These are phyloP conservation scores for Neotoma lepida DNA, from an alignment of 2,113 vertebrate species.

Conservation along the genomic window DNA sequence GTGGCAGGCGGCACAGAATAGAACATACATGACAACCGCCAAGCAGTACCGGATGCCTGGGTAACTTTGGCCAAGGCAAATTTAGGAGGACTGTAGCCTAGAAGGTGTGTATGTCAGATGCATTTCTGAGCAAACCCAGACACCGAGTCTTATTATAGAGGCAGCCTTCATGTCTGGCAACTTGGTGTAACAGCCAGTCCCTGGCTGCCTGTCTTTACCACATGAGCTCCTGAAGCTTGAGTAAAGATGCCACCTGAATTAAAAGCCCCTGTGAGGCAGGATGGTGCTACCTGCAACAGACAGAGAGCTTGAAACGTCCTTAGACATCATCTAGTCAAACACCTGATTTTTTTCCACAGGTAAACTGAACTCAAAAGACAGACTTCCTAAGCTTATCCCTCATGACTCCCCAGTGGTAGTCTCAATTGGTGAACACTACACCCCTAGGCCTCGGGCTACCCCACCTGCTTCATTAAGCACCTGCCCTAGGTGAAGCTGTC, in stretches of 20 bases:
- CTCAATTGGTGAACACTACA: fast-evolving
- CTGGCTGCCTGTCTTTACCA: background rate
- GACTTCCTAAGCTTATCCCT: background rate
- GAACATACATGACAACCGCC: background rate
- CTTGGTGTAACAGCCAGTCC: background rate
- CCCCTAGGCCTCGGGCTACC: background rate
- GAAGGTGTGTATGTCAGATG: background rate
- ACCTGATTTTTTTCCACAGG: background rate
- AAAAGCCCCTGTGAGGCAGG: background rate
- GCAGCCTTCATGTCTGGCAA: background rate
- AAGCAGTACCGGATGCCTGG: background rate
- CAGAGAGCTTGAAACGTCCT: background rate
- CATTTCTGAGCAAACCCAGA: background rate
- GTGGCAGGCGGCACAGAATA: background rate
- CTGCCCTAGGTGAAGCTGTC: background rate
- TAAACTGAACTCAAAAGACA: background rate
- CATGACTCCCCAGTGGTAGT: background rate
- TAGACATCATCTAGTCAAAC: slow-evolving; percentile 40
- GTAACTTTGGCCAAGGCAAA: background rate
- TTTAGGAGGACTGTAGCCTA: too few relatives aligned
- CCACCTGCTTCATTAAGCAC: background rate
- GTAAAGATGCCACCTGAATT: background rate
- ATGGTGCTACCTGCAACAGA: background rate
- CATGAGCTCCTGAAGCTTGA: background rate
- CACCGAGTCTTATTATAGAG: background rate